Conservation (phyloP, 2,797 vertebrate genomes). For the Xenopus petersii region DNA sequence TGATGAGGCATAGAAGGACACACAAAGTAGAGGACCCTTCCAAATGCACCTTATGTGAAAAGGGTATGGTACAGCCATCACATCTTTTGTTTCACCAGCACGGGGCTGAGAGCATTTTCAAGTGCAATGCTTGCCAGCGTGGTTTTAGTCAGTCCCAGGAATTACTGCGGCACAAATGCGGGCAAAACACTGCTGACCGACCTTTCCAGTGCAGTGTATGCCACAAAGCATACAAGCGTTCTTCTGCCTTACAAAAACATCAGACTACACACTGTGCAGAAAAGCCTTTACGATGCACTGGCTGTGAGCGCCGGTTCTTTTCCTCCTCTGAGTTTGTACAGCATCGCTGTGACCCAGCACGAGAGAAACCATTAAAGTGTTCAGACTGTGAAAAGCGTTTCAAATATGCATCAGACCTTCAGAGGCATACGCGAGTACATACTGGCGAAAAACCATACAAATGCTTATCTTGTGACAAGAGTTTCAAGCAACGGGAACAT, state of each 20-base stretch:
- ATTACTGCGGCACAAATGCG: conserved; percentile 90
- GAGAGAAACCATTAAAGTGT: conserved; percentile 94
- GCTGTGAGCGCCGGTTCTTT: conserved; percentile 93
- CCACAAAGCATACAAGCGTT: conserved; percentile 92
- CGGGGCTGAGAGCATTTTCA: conserved; percentile 94
- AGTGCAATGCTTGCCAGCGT: conserved; percentile 94
- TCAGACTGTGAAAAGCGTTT: conserved; percentile 95
- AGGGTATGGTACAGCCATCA: conserved; percentile 92
- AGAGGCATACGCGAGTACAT: conserved; percentile 90
- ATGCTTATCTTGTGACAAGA: conserved; percentile 91
- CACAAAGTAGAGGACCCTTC: conserved; percentile 89
- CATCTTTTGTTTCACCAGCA: conserved; percentile 96
- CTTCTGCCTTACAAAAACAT: conserved; percentile 92
- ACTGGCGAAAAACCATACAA: conserved; percentile 96
- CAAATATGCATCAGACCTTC: conserved; percentile 93
- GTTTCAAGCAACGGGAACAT: conserved; percentile 96
- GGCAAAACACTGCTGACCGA: conserved; percentile 75
- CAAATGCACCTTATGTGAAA: conserved; percentile 95
- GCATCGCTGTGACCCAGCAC: conserved; percentile 91
- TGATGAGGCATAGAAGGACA: conserved; percentile 89
- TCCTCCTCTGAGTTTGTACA: conserved; percentile 95
- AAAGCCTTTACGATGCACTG: conserved; percentile 93
- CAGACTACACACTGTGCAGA: conserved; percentile 90
- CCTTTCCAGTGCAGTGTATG: conserved; percentile 94
- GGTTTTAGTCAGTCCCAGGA: conserved; percentile 95